Percentiles rank a stretch among this genome's conserved stretches.
phyloP scores from a whole-genome alignment of 2,888 invertebrate species.

The Limenitis arthemis region DNA sequence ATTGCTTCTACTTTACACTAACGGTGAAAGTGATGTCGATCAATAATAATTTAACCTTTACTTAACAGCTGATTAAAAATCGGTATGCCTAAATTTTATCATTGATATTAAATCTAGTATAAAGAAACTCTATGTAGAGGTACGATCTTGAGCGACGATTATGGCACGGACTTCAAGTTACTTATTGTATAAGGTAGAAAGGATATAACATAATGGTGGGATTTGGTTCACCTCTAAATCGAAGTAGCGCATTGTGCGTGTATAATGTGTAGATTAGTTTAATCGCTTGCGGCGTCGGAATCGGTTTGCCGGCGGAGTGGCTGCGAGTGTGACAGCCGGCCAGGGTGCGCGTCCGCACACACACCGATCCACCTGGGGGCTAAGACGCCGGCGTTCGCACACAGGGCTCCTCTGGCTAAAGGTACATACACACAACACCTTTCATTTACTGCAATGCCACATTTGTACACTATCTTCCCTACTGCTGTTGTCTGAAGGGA shows the following conservation, averaged over 20 bases:
- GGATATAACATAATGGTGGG: constrained; percentile 2
- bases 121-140: not conserved
- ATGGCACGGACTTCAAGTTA: not conserved
- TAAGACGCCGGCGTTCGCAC: constrained; percentile 60
- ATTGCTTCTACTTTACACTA: constrained; percentile 32
- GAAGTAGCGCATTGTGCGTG: constrained; percentile 20
- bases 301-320: constrained; percentile 67
- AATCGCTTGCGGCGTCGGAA: constrained; percentile 44
- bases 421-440: constrained; percentile 41
- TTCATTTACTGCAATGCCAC: constrained; percentile 42
- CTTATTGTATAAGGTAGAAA: not conserved
- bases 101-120: not conserved
- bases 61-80: constrained; percentile 47
- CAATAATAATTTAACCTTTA: constrained; percentile 43
- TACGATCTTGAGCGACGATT: not conserved
- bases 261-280: constrained; percentile 33
- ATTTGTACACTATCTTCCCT: constrained; percentile 29
- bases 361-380: constrained; percentile 42
- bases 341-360: constrained; percentile 57
- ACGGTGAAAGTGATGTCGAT: constrained; percentile 48
- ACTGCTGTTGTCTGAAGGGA: constrained; percentile 26
- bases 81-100: constrained; percentile 8
- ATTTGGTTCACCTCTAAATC: constrained; percentile 10
- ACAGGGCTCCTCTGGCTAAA: constrained; percentile 59
- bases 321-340: constrained; percentile 47